Base-by-base conservation (phyloP, 2,113 vertebrate species). In the Perca fluviatilis region DNA sequence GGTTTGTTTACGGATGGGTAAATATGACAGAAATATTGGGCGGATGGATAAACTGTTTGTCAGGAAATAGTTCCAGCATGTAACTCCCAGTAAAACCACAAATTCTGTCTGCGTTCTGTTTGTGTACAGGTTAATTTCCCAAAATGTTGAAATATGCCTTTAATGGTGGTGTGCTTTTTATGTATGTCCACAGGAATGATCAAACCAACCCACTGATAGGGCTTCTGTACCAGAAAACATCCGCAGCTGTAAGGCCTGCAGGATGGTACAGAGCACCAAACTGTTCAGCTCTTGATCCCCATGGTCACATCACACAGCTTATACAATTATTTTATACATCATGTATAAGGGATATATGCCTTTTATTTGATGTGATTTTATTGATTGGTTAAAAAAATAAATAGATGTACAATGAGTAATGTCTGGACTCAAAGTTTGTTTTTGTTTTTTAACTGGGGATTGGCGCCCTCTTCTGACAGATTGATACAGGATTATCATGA, bases 301-400 rank as follows among this genome's bases (percentile, higher is more conserved):
- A 80, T 50, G 56, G 60, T 62, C 79, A 85, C 79, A 84, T 73
- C 43, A 71, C 81, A 93, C 85, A 80, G 57, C 62, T 88, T 90
- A 88, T 89, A 90, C 81, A 82, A 82, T 92, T 87, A 90, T 92
- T 92, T 91, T 83, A 69, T 87, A 91, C 80, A 83, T 80, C 74
- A 43, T 84, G 82, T 89, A 82, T 11, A 83, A 88, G 2, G 54
- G 47, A 62, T 46, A 74, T 15, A 74, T 16, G 23, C 51, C 54
- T 91, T 78, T 91, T 63, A 78, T 79, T 90, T 79, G n/a, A 62
- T 84, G 87, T 88, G 78, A 86, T 84, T 88, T 85, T 75, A 85
- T 53, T 79, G 76, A 82, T 88, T 87, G 68, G 49, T 88, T 84
- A 71, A 82, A 77, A 86, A 74, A 86, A 79, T 85, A 90, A 89